Evolutionary conservation across 2,113 vertebrate species (phyloP), one percentile per base, ranked within the genome.

Genomic region (Drymodes brunneopygia): DNA sequence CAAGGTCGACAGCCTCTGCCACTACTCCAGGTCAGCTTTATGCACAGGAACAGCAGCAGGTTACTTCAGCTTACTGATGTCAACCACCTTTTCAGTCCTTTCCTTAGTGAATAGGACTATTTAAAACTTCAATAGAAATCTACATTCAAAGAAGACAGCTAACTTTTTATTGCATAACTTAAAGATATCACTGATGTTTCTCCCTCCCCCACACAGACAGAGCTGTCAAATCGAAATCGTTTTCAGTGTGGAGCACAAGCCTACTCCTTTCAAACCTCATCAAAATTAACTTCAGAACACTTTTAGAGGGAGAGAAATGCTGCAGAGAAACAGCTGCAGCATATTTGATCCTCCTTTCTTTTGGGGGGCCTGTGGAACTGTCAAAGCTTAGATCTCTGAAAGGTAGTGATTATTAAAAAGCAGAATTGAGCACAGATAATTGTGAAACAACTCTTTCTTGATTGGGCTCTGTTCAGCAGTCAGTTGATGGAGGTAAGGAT

Each of bases 141-240:
- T 95, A 73, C 95, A 85, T 96, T 96, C 78, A 95, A 96, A 96
- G 93, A 93, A 91, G 91, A 92, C 90, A 96, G 92, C 90, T 89
- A 94, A 96, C 90, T 96, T 96, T 93, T 86, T 95, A 94, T 95
- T 97, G 94, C 95, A 54, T 97, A 96, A 97, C 92, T 97, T 96
- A 86, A 96, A 96, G 95, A 86, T 97, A 97, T 96, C 97, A 94
- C 89, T 96, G 89, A 93, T 96, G 80, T 80, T 86, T 94, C 73
- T 96, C 96, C 95, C 70, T 95, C 95, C 95, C 95, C 92, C 95
- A 96, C 94, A 95, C 44, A 88, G 88, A 86, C 85, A 97, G 88
- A 97, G 62, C 95, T 96, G 97, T 97, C 97, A 97, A 92, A 94
- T 50, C 81, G 85, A 97, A 97, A 97, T 90, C 80, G 40, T 84